Evolutionary conservation across 1,140 invertebrate species (phyloP), one percentile per base, ranked within the genome.

Genomic region (Drosophila elegans): DNA sequence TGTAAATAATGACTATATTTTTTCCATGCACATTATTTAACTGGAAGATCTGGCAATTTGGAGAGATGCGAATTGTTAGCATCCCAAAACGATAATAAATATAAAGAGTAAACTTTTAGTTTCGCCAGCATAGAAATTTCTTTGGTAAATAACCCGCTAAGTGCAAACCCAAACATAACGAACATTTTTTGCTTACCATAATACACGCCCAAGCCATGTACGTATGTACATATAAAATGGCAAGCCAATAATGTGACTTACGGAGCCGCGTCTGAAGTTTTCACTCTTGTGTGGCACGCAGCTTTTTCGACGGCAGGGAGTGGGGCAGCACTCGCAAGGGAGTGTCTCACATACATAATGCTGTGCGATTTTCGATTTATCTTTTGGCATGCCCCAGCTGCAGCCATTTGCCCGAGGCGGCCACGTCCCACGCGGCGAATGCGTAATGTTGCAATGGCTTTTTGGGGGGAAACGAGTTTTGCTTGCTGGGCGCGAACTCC

Each of bases 371-470:
- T 61, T 64, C 29, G 29, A 34, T 36, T 36, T 36, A 12, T n/a
- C n/a, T 82, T 73, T 68, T 82, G 38, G 61, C 54, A 69, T 66
- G 60, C 59, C 51, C 36, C 79, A 72, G 42, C 51, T 75, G 74
- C 71, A 73, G 38, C 36, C 45, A 51, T 42, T 69, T 49, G 69
- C 54, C 51, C 51, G 41, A 39, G 63, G 71, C 42, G 54, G 49
- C 69, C 59, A 60, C 63, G 45, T 60, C 83, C 80, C 84, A 88
- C 79, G 48, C 67, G 62, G 84, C 80, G 80, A 74, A 89, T 88
- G 83, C 77, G 84, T 88, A 88, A 89, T 80, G 69, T 61, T 38
- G 66, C 66, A 41, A 55, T 55, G 59, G 32, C 53, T 61, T 42
- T 36, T 29, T 59, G 36, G 38, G 48, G 36, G 44, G 44, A 85